Percentiles rank a stretch among this genome's conserved stretches.
These are phyloP conservation scores for Tauraco hartlaubi DNA, from an alignment of 2,797 vertebrate genomes.

Conservation along the genomic window DNA sequence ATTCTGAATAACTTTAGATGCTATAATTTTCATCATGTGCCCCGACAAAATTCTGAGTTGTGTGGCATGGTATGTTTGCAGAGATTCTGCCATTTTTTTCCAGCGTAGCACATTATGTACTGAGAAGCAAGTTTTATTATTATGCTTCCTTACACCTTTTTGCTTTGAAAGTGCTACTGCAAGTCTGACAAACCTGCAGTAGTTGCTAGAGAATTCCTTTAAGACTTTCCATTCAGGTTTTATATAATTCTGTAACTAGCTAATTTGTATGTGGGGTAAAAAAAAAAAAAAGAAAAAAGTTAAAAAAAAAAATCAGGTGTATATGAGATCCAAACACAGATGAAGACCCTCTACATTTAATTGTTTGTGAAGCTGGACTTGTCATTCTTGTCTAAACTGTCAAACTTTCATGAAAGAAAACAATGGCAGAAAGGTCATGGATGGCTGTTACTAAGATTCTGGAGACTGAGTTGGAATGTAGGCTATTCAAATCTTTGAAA, in stretches of 20 bases:
- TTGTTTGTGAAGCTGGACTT: not conserved
- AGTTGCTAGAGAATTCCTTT: conserved; percentile 27
- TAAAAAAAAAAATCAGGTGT: not conserved
- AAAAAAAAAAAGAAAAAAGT: not conserved
- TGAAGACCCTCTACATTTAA: not conserved
- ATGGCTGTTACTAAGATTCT: not conserved
- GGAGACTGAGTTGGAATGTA: not conserved
- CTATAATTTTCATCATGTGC: not conserved
- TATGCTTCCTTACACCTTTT: not conserved
- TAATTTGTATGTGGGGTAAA: not conserved
- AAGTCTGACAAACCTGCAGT: not conserved
- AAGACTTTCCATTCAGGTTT: conserved; percentile 1
- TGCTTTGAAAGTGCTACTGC: conserved; percentile 18
- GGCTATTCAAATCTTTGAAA: not conserved
- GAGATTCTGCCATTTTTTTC: not conserved
- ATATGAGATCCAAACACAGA: not conserved
- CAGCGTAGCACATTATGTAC: not conserved
- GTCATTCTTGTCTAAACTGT: not conserved
- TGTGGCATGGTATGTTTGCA: not conserved
- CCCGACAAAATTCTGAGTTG: not conserved
- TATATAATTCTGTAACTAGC: not conserved
- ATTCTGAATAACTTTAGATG: not conserved
- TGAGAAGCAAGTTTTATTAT: not conserved
- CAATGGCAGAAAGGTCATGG: not conserved
- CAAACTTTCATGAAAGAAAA: not conserved